Base-by-base conservation (phyloP, 2,888 invertebrate species). In the Artemia sinica region DNA sequence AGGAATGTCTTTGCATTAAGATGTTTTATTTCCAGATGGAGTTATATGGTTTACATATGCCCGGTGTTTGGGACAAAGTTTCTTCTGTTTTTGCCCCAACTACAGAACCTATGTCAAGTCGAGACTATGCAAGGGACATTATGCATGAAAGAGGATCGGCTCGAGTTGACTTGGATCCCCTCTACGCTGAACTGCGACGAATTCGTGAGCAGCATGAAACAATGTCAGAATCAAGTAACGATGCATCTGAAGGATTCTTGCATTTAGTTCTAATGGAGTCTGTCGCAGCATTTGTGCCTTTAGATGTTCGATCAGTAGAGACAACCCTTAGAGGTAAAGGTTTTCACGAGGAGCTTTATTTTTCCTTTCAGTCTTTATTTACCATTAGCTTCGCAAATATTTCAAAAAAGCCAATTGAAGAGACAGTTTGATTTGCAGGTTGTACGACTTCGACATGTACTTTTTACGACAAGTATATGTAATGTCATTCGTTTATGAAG, bases 241-340 rank as follows among this genome's bases (percentile, higher is more conserved):
- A 58, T n/a, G 14, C 8, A 18, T 58, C 58, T 9, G 58, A 58
- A 9, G 58, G 58, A 58, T 58, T 58, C 58, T 18, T 58, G 14
- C 58, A 58, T 58, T 18, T 58, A 8, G 58, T 58, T 8, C 18
- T 58, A 14, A 58, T 58, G 58, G 58, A 58, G 58, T 58, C 58
- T n/a, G 18, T 58, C 10, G 58, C 58, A n/a, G 18, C 14, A 9
- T 58, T 58, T 9, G n/a, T 14, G 8, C 58, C 58, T 14, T 18
- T 58, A 14, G 58, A 58, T 58, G 58, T 18, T 58, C 14, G 14
- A 14, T n/a, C 14, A 1, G 18, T 58, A 58, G 58, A 58, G 18
- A 9, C n/a, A 10, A 58, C 18, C 8, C n/a, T 58, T 18, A 58
- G 58, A 18, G 58, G 58, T 58, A 18, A 58, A 28, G 28, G 28